phyloP scores from a whole-genome alignment of 2,113 vertebrate species.

The Takifugu flavidus region DNA sequence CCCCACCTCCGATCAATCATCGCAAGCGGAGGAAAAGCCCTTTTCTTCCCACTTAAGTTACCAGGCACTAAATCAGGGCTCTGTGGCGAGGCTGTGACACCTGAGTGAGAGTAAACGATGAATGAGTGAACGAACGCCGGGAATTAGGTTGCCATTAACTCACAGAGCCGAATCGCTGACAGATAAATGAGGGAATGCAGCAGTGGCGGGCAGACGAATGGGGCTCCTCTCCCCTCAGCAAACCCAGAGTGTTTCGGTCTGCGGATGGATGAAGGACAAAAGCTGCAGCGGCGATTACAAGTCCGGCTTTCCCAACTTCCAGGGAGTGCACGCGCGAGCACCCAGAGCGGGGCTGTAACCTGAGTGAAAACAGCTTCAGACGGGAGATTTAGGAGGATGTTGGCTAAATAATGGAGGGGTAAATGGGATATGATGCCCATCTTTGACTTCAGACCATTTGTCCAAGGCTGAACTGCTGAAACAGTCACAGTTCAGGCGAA shows the following conservation, averaged over 20 bases:
- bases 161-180: slow-evolving; percentile 50
- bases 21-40: slow-evolving; percentile 29
- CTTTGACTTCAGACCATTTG: slow-evolving; percentile 2
- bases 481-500: too few species aligned
- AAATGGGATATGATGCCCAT: not conserved
- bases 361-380: not conserved
- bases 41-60: slow-evolving; percentile 54
- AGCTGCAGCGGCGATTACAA: slow-evolving; percentile 43
- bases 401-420: not conserved
- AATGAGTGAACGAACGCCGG: slow-evolving; percentile 31
- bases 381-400: not conserved
- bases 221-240: slow-evolving; percentile 39
- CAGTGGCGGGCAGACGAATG: slow-evolving; percentile 57
- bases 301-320: slow-evolving; percentile 26
- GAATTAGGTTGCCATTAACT: slow-evolving; percentile 58
- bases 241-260: slow-evolving; percentile 40
- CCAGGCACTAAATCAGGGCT: slow-evolving; percentile 56
- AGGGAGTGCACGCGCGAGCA: slow-evolving; percentile 7
- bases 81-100: slow-evolving; percentile 33
- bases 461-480: too few species aligned
- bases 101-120: slow-evolving; percentile 20
- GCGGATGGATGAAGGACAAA: slow-evolving; percentile 56
- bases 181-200: slow-evolving; percentile 63
- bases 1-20: slow-evolving; percentile 55
- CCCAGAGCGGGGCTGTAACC: too few species aligned